These are phyloP conservation scores for Pomatorhinus ruficollis DNA, from an alignment of 2,113 vertebrate genomes.

Conservation along the genomic window DNA sequence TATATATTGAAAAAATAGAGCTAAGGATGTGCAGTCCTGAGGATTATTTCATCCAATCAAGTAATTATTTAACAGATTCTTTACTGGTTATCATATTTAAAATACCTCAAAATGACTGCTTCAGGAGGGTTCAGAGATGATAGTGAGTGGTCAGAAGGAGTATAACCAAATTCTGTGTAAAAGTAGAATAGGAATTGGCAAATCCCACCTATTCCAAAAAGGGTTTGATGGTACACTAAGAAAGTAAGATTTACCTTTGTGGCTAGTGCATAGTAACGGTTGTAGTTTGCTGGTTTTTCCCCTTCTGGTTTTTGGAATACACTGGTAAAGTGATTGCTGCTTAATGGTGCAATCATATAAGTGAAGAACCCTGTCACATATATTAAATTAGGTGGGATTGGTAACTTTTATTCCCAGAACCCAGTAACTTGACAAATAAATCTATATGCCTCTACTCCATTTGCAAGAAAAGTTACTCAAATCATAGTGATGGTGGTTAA, in stretches of 20 bases:
- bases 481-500: not conserved
- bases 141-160: not conserved
- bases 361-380: not conserved
- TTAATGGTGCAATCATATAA: rapidly evolving
- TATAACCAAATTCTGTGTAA: not conserved
- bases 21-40: not conserved
- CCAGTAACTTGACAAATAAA: not conserved
- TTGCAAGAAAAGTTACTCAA: not conserved
- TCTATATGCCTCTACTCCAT: not conserved
- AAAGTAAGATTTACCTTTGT: not conserved
- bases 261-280: not conserved
- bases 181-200: not conserved
- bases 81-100: not conserved
- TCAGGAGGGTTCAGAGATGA: not conserved
- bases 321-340: not conserved
- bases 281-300: not conserved
- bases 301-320: not conserved
- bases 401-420: not conserved
- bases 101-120: not conserved
- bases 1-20: not conserved
- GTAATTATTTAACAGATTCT: not conserved
- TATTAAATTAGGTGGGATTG: not conserved
- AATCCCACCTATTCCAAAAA: not conserved
- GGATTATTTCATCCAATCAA: not conserved
- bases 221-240: not conserved